These are phyloP conservation scores for Dugesia japonica DNA, from an alignment of 2,888 invertebrate genomes.

Conservation along the genomic window DNA sequence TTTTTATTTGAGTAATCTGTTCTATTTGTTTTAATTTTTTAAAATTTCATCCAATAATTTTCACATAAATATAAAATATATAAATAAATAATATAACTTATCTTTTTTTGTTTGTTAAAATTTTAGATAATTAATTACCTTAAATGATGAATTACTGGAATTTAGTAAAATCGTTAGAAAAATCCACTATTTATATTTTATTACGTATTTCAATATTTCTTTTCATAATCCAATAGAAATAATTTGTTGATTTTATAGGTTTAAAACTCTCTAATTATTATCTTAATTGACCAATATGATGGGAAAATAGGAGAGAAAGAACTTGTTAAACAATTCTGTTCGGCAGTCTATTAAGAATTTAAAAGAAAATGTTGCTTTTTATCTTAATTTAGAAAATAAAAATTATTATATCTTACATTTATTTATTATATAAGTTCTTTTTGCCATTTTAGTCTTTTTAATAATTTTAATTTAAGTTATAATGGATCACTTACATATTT, in stretches of 20 bases:
- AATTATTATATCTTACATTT: no score
- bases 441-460: no score
- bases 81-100: background rate
- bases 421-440: no score
- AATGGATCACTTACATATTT: no score
- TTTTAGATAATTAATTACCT: background rate
- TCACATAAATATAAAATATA: background rate
- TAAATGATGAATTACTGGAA: background rate
- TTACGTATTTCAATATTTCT: background rate
- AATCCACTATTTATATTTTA: background rate
- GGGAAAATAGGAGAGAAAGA: background rate
- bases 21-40: background rate
- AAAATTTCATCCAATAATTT: background rate
- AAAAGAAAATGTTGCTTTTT: no score
- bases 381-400: no score
- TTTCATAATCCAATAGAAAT: background rate
- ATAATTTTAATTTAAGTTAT: no score
- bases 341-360: no score
- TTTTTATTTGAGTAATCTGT: no score
- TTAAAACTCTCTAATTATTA: background rate
- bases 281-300: background rate
- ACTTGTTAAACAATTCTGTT: background rate
- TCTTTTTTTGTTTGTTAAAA: background rate
- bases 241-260: background rate
- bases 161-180: background rate